Conservation (phyloP, 2,888 invertebrate species). For the Deroplatys truncata region DNA sequence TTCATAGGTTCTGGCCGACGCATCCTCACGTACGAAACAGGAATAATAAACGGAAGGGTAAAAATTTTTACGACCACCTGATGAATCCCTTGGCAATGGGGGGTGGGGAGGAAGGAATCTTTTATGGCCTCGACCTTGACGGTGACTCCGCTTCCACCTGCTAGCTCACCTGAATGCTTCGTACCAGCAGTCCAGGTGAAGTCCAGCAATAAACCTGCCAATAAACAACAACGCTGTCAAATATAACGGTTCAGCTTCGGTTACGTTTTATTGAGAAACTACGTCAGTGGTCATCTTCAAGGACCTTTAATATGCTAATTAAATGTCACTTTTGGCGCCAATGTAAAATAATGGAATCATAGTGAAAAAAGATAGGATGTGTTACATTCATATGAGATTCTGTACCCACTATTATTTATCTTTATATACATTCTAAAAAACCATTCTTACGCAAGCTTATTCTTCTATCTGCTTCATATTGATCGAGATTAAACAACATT, state of each 20-base stretch:
- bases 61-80: background rate
- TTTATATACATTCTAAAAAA: no score
- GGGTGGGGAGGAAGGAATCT: background rate
- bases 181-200: background rate
- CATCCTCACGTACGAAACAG: background rate
- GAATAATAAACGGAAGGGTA: background rate
- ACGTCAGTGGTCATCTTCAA: background rate
- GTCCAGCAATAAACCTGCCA: background rate
- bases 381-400: no score
- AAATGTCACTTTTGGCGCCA: no score
- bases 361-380: no score
- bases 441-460: no score
- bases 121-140: background rate
- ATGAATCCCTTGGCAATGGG: background rate
- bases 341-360: no score
- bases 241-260: background rate
- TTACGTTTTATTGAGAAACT: no score
- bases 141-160: background rate
- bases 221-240: background rate
- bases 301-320: no score
- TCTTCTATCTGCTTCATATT: no score
- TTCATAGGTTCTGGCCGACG: no score
- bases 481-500: no score
- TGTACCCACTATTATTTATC: no score
- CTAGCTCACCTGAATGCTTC: background rate